Percentiles rank a stretch among this genome's conserved stretches.
These are phyloP conservation scores for Anoplopoma fimbria DNA, from an alignment of 2,113 vertebrate genomes.

Conservation along the genomic window DNA sequence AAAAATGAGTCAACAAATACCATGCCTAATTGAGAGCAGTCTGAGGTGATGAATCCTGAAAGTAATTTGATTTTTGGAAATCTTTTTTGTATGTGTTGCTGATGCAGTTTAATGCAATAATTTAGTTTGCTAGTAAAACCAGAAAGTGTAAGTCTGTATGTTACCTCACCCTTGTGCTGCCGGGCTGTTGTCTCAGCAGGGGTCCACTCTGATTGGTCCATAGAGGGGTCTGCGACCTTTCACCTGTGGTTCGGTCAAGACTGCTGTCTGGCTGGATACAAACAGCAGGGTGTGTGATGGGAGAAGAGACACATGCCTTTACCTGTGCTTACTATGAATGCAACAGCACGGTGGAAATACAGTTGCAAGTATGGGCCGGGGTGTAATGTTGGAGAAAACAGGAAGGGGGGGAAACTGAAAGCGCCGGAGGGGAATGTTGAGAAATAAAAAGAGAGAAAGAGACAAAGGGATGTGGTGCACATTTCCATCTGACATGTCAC, in stretches of 20 bases:
- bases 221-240: conserved; percentile 52
- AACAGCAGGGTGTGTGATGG: conserved; percentile 16
- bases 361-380: not conserved
- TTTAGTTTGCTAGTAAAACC: not conserved
- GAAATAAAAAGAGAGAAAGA: conserved; percentile 2
- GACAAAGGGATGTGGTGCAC: not conserved
- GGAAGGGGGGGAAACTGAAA: conserved; percentile 2
- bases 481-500: conserved; percentile 24
- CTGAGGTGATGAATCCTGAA: conserved; percentile 7
- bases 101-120: not conserved
- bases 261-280: conserved; percentile 7
- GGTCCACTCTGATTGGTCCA: conserved; percentile 42
- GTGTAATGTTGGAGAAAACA: conserved; percentile 33
- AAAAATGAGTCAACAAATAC: conserved; percentile 35
- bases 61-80: not conserved
- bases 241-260: conserved; percentile 30
- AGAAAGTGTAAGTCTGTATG: not conserved
- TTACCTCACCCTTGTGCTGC: not conserved
- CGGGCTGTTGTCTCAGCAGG: conserved; percentile 33
- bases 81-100: not conserved
- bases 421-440: conserved; percentile 1
- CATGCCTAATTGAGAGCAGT: conserved; percentile 4
- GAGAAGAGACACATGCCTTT: not conserved
- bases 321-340: not conserved
- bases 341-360: conserved; percentile 6